Evolutionary conservation across 2,888 invertebrate species (phyloP).

Genomic region (Lithodes maja): DNA sequence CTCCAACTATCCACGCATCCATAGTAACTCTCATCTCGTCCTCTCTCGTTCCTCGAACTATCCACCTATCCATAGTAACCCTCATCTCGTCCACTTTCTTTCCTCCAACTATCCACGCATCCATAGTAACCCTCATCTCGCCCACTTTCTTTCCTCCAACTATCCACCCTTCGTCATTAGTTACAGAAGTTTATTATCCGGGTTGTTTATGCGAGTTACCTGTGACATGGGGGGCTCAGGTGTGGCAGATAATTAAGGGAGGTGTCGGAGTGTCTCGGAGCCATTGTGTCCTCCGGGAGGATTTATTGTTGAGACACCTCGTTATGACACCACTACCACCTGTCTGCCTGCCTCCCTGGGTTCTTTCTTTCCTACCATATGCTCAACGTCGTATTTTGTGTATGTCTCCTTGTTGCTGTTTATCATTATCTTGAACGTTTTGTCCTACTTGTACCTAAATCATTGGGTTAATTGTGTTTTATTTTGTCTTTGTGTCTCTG

Average conservation of each 20-base stretch:
- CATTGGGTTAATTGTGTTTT: no score
- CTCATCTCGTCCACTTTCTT: neutral
- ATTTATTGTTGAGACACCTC: neutral
- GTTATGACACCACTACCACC: neutral
- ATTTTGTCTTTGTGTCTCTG: no score
- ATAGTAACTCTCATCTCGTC: neutral
- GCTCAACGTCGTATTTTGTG: neutral
- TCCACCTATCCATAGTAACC: neutral
- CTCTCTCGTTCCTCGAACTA: neutral
- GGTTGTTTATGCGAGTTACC: neutral
- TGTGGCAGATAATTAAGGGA: neutral
- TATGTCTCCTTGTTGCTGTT: neutral
- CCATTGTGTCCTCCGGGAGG: neutral
- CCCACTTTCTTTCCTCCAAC: slow-evolving; percentile 9
- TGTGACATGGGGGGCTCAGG: neutral
- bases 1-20: neutral
- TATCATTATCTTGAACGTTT: neutral
- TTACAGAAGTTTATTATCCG: neutral
- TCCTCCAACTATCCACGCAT: neutral
- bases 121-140: neutral
- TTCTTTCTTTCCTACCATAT: neutral
- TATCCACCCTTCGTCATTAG: neutral
- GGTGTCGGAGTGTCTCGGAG: neutral
- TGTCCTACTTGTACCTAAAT: neutral
- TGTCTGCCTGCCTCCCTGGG: neutral